These are phyloP conservation scores for Plagodis dolabraria DNA, from an alignment of 2,888 invertebrate genomes.

Conservation along the genomic window DNA sequence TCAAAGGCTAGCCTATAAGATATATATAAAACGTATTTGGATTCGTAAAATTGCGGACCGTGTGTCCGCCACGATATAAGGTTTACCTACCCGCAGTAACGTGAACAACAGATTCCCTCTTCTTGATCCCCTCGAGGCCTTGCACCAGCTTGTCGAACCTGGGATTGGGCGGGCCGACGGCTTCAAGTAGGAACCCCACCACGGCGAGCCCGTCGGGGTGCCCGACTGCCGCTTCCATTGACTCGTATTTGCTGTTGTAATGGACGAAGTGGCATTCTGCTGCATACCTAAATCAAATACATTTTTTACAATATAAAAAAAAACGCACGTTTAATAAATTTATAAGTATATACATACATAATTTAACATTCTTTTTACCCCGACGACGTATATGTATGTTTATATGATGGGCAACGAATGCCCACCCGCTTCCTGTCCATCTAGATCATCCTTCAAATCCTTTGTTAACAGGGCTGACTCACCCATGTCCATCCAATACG, in stretches of 20 bases:
- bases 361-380: too few relatives aligned
- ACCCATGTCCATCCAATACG: constrained; percentile 89
- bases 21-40: too few relatives aligned
- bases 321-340: too few relatives aligned
- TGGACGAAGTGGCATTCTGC: constrained; percentile 93
- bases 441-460: too few relatives aligned
- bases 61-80: too few relatives aligned
- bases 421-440: too few relatives aligned
- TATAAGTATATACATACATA: too few relatives aligned
- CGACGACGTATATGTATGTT: neutral
- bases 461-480: too few relatives aligned
- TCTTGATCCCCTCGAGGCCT: constrained; percentile 74
- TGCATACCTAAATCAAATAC: constrained; percentile 80
- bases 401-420: neutral
- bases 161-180: constrained; percentile 85
- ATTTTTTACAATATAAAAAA: too few relatives aligned
- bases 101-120: constrained; percentile 63
- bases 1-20: too few relatives aligned
- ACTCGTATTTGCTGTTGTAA: constrained; percentile 88
- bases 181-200: constrained; percentile 88
- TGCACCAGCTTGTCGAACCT: constrained; percentile 85
- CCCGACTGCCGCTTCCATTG: constrained; percentile 86
- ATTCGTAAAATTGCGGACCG: too few relatives aligned
- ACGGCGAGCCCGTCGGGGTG: constrained; percentile 90
- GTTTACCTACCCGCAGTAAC: constrained; percentile 64